phyloP scores from a whole-genome alignment of 2,888 invertebrate species.

The Andrena trimmerana region DNA sequence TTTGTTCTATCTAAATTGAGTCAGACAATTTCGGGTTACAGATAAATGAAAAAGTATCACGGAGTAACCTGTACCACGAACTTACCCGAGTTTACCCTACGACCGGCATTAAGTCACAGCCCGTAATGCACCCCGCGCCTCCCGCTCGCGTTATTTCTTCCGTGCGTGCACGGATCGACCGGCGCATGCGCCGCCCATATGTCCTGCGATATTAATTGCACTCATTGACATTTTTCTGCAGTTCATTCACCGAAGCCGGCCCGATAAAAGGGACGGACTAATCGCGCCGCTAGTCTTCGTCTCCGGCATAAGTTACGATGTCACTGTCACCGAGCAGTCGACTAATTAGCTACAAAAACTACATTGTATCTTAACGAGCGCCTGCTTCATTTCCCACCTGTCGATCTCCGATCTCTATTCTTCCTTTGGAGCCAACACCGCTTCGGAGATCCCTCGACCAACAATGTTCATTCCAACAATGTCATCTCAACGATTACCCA shows the following conservation, averaged over 20 bases:
- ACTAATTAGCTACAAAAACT: constrained; percentile 19
- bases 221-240: constrained; percentile 81
- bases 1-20: too few relatives aligned
- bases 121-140: constrained; percentile 30
- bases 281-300: constrained; percentile 10
- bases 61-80: too few relatives aligned
- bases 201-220: constrained; percentile 81
- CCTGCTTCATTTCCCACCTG: neutral
- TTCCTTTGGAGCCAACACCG: neutral
- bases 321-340: constrained; percentile 32
- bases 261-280: constrained; percentile 58
- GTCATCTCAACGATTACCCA: neutral
- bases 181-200: constrained; percentile 54
- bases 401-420: neutral
- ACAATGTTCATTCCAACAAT: neutral
- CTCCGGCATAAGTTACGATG: constrained; percentile 36
- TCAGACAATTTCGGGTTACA: too few relatives aligned
- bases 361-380: constrained; percentile 4
- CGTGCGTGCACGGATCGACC: neutral
- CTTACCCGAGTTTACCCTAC: neutral
- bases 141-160: constrained; percentile 6
- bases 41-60: too few relatives aligned
- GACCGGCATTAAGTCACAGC: constrained; percentile 29
- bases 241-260: constrained; percentile 75
- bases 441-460: neutral